Percentiles rank a stretch among this genome's conserved stretches.
Conservation (phyloP, 1,140 invertebrate species). For the Eurosta solidaginis region DNA sequence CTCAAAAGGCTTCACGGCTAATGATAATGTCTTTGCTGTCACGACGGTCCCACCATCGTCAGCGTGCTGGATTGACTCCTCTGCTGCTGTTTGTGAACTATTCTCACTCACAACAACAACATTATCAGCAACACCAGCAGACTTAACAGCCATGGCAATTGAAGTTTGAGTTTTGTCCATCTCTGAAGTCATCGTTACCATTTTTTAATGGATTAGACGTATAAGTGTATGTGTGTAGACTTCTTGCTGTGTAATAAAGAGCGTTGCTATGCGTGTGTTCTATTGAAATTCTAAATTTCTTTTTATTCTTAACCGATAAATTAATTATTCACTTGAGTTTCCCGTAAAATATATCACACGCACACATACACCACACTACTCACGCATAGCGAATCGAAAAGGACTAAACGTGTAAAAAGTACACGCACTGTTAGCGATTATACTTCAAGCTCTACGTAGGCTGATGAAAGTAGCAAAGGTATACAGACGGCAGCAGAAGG, state of each 20-base stretch:
- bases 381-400: too few species aligned
- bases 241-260: too few species aligned
- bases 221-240: background rate
- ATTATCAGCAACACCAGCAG: background rate
- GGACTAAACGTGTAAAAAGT: too few species aligned
- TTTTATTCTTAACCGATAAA: background rate
- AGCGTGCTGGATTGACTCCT: background rate
- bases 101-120: background rate
- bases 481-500: background rate
- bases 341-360: background rate
- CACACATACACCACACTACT: too few species aligned
- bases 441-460: background rate
- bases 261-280: too few species aligned
- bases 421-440: background rate
- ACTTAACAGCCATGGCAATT: slow-evolving; percentile 19
- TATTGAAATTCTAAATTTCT: too few species aligned
- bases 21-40: background rate
- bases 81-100: background rate
- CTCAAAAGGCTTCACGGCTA: background rate
- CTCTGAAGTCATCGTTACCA: slow-evolving; percentile 60
- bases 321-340: background rate
- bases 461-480: background rate
- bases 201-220: slow-evolving; percentile 40
- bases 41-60: too few species aligned
- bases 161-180: slow-evolving; percentile 54